phyloP scores from a whole-genome alignment of 2,113 vertebrate species.

The Ranitomeya variabilis region DNA sequence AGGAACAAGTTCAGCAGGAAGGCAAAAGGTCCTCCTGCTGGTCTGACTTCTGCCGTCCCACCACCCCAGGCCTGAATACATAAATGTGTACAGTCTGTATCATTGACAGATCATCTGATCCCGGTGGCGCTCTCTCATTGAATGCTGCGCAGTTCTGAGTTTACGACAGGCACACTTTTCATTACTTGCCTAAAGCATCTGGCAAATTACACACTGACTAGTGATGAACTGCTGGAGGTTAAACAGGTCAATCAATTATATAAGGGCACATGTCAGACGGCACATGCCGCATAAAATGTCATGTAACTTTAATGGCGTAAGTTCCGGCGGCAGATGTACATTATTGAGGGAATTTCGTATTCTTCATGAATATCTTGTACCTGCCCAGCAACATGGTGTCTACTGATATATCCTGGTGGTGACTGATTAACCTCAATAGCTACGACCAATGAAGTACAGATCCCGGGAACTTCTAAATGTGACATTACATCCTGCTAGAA shows the following conservation, averaged over 20 bases:
- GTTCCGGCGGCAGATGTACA: background rate
- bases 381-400: constrained; percentile 6
- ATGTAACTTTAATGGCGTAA: constrained; percentile 8
- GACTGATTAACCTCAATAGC: background rate
- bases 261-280: background rate
- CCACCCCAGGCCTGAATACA: too few relatives aligned
- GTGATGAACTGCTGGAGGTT: background rate
- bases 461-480: background rate
- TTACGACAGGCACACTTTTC: background rate
- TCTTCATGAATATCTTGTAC: constrained; percentile 8
- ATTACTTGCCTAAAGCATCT: background rate
- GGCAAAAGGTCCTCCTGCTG: too few relatives aligned
- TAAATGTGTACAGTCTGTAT: too few relatives aligned
- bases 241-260: constrained; percentile 21
- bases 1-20: too few relatives aligned
- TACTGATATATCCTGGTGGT: background rate
- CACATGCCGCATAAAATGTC: background rate
- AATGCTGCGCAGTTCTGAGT: background rate
- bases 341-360: background rate
- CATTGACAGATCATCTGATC: too few relatives aligned
- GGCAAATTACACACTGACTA: background rate
- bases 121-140: too few relatives aligned
- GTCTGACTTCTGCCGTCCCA: too few relatives aligned
- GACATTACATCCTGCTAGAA: background rate
- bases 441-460: background rate